Evolutionary conservation across 2,113 vertebrate species (phyloP).

Genomic region (Brevimyrus niger): DNA sequence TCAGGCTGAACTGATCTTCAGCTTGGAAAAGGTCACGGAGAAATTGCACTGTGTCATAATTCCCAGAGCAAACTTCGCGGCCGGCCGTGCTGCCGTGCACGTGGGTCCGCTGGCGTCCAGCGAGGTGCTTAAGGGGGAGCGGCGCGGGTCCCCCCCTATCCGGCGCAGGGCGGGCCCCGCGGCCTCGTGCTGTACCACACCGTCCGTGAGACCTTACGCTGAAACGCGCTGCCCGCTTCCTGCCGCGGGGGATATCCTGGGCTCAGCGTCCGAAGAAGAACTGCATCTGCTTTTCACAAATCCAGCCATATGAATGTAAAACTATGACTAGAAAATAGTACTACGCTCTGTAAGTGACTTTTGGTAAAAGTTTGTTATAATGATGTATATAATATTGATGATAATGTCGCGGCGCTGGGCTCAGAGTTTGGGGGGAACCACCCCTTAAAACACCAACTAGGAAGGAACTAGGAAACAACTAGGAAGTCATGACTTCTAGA

Average conservation of each 20-base stretch:
- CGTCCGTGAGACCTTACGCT: background rate
- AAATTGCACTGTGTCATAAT: background rate
- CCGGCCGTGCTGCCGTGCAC: background rate
- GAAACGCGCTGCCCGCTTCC: background rate
- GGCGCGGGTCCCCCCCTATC: background rate
- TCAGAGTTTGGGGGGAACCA: too few relatives aligned
- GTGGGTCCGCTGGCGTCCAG: too few relatives aligned
- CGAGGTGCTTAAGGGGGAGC: background rate
- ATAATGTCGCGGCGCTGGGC: too few relatives aligned
- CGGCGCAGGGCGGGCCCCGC: background rate
- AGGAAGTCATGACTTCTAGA: background rate
- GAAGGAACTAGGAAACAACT: background rate
- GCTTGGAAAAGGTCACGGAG: background rate
- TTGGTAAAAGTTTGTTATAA: background rate
- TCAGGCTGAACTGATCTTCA: background rate
- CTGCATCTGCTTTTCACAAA: background rate
- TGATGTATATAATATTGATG: background rate
- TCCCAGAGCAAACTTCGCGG: background rate
- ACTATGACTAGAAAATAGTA: background rate
- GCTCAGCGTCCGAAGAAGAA: background rate
- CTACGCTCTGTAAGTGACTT: background rate
- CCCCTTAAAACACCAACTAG: too few relatives aligned
- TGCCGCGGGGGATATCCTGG: background rate
- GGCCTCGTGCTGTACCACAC: background rate
- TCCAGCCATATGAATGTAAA: background rate